Evolutionary conservation across 2,888 invertebrate genomes (phyloP).

Genomic region (Rambutsinella grinnellia): DNA sequence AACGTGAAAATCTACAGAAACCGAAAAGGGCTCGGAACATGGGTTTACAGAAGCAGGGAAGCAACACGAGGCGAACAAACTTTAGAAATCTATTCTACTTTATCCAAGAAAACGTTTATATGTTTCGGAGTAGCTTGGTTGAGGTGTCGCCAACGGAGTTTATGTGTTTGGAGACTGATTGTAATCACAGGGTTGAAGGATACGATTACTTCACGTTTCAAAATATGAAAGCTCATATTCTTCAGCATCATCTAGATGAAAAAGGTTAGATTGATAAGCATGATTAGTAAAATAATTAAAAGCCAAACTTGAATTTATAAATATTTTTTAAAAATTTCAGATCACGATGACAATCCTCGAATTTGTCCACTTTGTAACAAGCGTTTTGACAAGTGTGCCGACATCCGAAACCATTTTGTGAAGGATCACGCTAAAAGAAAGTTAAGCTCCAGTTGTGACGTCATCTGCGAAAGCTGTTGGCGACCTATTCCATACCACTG

Average conservation of each 20-base stretch:
- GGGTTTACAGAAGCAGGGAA: too few species aligned
- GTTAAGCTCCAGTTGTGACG: background rate
- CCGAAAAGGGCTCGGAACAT: too few species aligned
- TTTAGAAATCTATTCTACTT: too few species aligned
- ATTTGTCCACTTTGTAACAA: too few species aligned
- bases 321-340: background rate
- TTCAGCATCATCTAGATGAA: background rate
- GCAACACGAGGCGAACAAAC: background rate
- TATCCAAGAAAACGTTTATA: background rate
- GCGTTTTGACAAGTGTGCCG: too few species aligned
- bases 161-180: background rate
- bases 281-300: too few species aligned
- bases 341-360: too few species aligned
- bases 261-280: too few species aligned
- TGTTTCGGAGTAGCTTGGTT: background rate
- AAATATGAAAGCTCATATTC: background rate
- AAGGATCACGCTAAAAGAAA: background rate
- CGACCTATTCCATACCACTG: background rate
- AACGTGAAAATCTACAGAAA: background rate
- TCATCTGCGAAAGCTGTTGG: background rate
- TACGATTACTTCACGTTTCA: background rate
- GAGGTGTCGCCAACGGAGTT: background rate
- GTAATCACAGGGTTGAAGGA: background rate
- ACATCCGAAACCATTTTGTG: background rate
- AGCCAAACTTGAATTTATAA: background rate